Evolutionary conservation across 2,888 invertebrate species (phyloP), one percentile per base, ranked within the genome.

Genomic region (Malthinus flaveolus): DNA sequence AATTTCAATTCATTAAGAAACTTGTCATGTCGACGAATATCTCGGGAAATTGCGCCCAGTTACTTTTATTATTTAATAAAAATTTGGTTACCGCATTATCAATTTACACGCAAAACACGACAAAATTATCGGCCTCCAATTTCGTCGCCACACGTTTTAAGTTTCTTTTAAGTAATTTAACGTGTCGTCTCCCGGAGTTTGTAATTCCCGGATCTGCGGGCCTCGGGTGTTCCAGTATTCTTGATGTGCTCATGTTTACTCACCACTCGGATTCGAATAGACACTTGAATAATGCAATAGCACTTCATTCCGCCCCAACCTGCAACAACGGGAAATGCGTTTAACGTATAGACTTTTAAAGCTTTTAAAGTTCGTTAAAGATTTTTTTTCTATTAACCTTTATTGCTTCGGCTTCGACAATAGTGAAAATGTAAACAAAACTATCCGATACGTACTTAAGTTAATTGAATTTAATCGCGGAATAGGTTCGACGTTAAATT

Each of bases 1-100:
- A 76, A 75, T 75, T 78, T 75, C 77, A 76, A 78, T 78, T 78
- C 77, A 77, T 77, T 78, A 78, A 74, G 60, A 59, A 60, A 65
- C 61, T 59, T 57, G 56, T 58, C 59, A 53, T 58, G 71, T 70
- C 71, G 71, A 71, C 71, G 23, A 23, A 23, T 71, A 71, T 70
- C 71, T 73, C 73, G 73, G 71, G 68, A 73, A 73, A 72, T 69
- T 48, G 58, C 54, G 63, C 54, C 72, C 23, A 23, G n/a, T 23
- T 23, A 2, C 69, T 71, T 71, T 72, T 75, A 73, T 74, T 74
- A 73, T 75, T 64, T 61, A 56, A 56, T 59, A 48, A 58, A 49
- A 59, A 61, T 66, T 57, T 58, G 48, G 59, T 66, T 66, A 65
- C 66, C 65, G 64, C 61, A 65, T 64, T 57, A 65, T 64, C 54